Percentiles rank a stretch among this genome's conserved stretches.
Evolutionary conservation across 2,113 vertebrate genomes (phyloP).

Genomic region (Mustela lutreola): DNA sequence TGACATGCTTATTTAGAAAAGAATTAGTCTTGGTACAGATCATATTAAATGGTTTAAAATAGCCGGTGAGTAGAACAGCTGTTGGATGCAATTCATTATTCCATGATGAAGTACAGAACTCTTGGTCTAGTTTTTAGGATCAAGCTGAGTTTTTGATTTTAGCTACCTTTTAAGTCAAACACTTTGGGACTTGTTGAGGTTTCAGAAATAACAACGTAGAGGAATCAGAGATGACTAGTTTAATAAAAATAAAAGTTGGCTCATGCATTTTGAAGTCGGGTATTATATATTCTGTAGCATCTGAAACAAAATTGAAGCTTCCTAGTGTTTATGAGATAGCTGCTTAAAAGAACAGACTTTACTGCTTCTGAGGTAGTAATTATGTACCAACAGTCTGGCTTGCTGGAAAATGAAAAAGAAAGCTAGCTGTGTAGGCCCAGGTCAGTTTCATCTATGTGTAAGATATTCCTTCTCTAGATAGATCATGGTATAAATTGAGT

Average conservation of each 20-base stretch:
- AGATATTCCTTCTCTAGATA: conserved; percentile 21
- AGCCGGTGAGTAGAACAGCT: conserved; percentile 32
- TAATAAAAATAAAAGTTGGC: background rate
- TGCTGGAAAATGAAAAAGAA: background rate
- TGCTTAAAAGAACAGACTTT: background rate
- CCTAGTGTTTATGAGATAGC: background rate
- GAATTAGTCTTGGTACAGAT: conserved; percentile 41
- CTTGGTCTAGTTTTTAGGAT: conserved; percentile 43
- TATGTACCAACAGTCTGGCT: background rate
- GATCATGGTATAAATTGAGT: background rate
- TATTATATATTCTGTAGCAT: background rate
- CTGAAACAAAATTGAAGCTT: conserved; percentile 47
- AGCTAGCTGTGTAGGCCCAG: background rate
- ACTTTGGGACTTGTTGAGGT: background rate
- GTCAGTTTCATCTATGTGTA: background rate
- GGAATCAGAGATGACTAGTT: conserved; percentile 18
- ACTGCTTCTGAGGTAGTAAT: conserved; percentile 32
- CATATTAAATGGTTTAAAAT: conserved; percentile 59
- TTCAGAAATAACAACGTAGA: background rate
- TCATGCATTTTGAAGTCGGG: background rate
- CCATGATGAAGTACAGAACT: conserved; percentile 36
- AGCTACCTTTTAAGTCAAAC: background rate
- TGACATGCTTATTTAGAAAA: conserved; percentile 55
- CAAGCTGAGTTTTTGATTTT: conserved; percentile 37
- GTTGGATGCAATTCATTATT: conserved; percentile 45